Base-by-base conservation (phyloP, 2,888 invertebrate genomes). In the Ischnus inquisitorius region DNA sequence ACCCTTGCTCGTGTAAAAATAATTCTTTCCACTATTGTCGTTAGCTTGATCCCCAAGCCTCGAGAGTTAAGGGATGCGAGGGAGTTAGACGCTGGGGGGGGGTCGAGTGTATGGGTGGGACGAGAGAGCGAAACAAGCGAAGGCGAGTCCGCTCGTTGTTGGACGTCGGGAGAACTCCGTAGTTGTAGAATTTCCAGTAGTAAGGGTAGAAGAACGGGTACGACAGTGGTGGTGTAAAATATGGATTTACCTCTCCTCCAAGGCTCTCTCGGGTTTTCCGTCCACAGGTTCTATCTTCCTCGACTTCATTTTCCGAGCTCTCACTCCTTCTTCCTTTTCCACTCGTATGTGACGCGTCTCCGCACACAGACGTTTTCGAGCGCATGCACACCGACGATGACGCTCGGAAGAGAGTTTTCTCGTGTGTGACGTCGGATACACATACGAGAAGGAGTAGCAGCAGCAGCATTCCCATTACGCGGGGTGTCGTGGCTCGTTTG, bases 221-320 rank as follows among this genome's bases (percentile, higher is more conserved):
- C 84, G 87, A 89, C 87, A 88, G 90, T 90, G 90, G 91, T 91
- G 90, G 92, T 91, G 92, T 93, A 93, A 93, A 93, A 93, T 93
- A 93, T 93, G 92, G 92, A 93, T 93, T 92, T 92, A 92, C 92
- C 91, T 92, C 92, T 91, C 92, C 92, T 92, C 90, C 89, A 87
- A 88, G 88, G 34, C 34, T 34, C 88, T 90, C 90, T 88, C 90
- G 87, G 90, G 88, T 88, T 89, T 92, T 91, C 90, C 91, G 89
- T 87, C 72, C 57, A 65, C 89, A 88, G 88, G 89, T 87, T 90
- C 88, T 87, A 88, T 87, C 89, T 83, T 76, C 82, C 85, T 84
- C 83, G 85, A 60, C 86, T 83, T 81, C 84, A 28, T 14, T 67
- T 83, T 71, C 82, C 54, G 64, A 54, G 54, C 74, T 75, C 72